Conservation (phyloP, 2,888 invertebrate species). For the Prosapia bicincta region DNA sequence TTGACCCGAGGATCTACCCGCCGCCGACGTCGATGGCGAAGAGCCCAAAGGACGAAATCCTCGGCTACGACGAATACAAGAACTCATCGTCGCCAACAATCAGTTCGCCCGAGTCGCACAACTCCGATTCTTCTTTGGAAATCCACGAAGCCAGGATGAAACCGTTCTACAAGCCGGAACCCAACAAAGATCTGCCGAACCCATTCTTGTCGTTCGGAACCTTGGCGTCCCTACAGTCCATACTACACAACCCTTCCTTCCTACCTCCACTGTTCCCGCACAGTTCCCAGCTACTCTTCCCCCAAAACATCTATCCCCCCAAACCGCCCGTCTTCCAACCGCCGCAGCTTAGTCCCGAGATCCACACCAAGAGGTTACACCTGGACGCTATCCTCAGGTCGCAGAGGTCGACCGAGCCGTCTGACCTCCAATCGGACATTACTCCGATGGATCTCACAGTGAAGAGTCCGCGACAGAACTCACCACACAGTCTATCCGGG, state of each 20-base stretch:
- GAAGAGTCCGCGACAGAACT: constrained; percentile 35
- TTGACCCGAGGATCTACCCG: constrained; percentile 23
- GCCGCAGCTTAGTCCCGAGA: constrained; percentile 40
- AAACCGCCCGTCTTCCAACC: constrained; percentile 33
- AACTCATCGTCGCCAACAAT: constrained; percentile 60
- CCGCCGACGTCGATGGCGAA: constrained; percentile 30
- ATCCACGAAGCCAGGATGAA: constrained; percentile 35
- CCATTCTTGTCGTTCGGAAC: constrained; percentile 32
- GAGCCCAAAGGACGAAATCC: constrained; percentile 13
- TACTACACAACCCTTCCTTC: constrained; percentile 39
- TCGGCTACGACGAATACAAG: constrained; percentile 18
- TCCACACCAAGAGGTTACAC: constrained; percentile 33
- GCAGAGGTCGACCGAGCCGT: constrained; percentile 45
- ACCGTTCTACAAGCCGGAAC: constrained; percentile 22
- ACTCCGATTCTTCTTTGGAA: constrained; percentile 71
- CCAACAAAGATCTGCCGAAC: neutral
- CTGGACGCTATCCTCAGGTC: constrained; percentile 23
- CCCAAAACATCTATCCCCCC: constrained; percentile 13
- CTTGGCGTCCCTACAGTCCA: constrained; percentile 35
- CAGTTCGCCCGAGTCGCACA: constrained; percentile 78
- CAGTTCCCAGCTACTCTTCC: constrained; percentile 17
- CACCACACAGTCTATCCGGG: constrained; percentile 24
- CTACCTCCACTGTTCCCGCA: constrained; percentile 34
- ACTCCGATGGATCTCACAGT: constrained; percentile 50
- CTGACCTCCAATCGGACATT: constrained; percentile 40